phyloP scores from a whole-genome alignment of 2,113 vertebrate genomes.

The Coturnix japonica region DNA sequence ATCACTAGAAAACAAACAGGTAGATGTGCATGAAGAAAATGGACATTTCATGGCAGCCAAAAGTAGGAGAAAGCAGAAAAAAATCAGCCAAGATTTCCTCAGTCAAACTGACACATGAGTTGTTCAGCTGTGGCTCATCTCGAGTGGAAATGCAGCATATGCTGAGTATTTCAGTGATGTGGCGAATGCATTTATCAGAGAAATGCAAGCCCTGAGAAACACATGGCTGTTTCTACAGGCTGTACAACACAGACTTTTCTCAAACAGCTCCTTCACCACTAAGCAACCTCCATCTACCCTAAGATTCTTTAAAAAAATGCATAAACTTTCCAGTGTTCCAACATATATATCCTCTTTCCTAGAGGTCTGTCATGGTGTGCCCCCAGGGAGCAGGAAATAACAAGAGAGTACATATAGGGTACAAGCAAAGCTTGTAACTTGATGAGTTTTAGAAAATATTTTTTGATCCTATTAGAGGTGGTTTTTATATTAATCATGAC shows the following conservation, averaged over 20 bases:
- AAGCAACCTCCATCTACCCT: neutral
- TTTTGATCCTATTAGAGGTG: neutral
- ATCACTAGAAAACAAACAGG: fast-evolving
- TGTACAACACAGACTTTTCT: neutral
- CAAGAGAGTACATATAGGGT: neutral
- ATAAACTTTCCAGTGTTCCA: neutral
- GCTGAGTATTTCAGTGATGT: conserved; percentile 30
- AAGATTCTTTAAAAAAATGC: neutral
- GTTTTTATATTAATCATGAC: neutral
- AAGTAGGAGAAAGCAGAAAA: neutral
- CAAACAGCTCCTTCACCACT: neutral
- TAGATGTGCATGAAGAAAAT: neutral
- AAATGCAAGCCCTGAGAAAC: conserved; percentile 8
- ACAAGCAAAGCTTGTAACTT: neutral
- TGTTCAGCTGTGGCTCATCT: conserved; percentile 39
- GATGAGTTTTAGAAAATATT: neutral
- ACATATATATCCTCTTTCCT: neutral
- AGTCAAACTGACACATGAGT: neutral
- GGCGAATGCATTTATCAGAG: conserved; percentile 27
- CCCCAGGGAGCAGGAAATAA: neutral
- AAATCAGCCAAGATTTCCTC: neutral
- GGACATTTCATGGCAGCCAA: neutral
- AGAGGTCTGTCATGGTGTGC: neutral
- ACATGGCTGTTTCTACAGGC: neutral
- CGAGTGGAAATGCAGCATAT: conserved; percentile 3